Evolutionary conservation across 2,113 vertebrate species (phyloP).

Genomic region (Macquaria australasica): DNA sequence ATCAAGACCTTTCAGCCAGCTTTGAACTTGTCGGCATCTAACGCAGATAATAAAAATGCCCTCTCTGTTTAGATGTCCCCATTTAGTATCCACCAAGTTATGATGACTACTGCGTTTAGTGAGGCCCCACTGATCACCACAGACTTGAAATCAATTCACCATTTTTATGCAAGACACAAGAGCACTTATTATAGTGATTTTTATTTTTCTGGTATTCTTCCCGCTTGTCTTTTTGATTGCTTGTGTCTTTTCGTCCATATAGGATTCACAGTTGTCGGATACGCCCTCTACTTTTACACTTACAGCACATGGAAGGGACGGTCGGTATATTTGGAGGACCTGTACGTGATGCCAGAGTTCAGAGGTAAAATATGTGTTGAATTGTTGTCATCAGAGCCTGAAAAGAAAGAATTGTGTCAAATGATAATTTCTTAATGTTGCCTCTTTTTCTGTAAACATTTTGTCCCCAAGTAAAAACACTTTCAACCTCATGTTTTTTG

Average conservation of each 20-base stretch:
- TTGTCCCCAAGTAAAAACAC: background rate
- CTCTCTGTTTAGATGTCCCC: background rate
- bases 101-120: too few species aligned
- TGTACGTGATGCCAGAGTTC: constrained; percentile 90
- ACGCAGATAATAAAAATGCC: background rate
- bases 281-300: constrained; percentile 86
- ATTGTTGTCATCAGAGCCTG: background rate
- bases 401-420: background rate
- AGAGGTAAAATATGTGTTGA: constrained; percentile 79
- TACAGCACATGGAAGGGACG: constrained; percentile 87
- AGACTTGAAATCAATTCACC: background rate
- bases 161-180: background rate
- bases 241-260: constrained; percentile 1
- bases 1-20: background rate
- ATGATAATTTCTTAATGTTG: background rate
- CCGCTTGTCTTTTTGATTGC: background rate
- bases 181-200: background rate
- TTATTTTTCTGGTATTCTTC: background rate
- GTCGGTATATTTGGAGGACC: constrained; percentile 87
- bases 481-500: background rate
- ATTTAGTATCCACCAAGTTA: background rate
- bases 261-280: constrained; percentile 85
- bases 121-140: background rate
- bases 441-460: background rate
- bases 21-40: background rate